phyloP scores from a whole-genome alignment of 2,113 vertebrate species.

The Erythrocercus mccallii region DNA sequence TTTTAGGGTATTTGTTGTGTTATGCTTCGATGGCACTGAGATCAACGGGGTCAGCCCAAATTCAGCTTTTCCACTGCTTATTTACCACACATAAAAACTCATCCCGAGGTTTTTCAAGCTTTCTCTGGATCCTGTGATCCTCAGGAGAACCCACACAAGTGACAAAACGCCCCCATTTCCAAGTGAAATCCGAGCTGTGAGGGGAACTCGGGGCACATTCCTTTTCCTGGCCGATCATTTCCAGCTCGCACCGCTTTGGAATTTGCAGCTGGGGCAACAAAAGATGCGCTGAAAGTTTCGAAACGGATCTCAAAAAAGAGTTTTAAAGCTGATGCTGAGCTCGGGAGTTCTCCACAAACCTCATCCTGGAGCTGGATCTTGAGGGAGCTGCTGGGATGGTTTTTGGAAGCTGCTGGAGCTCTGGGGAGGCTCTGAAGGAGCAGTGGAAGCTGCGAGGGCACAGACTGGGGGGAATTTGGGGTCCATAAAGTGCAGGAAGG shows the following conservation, averaged over 20 bases:
- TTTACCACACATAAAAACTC: not conserved
- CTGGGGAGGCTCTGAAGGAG: not conserved
- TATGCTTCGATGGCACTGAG: not conserved
- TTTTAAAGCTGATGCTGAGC: not conserved
- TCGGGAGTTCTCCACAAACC: not conserved
- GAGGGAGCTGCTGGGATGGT: too few species aligned
- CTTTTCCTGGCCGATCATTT: not conserved
- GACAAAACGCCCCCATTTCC: not conserved
- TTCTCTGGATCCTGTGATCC: not conserved
- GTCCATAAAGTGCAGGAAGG: not conserved
- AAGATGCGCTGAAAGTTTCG: not conserved
- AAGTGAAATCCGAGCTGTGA: not conserved
- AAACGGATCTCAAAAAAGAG: not conserved
- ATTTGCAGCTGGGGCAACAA: not conserved
- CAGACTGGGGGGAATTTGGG: accelerated
- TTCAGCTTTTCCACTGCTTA: not conserved
- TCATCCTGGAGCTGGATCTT: accelerated
- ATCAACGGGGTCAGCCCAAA: not conserved
- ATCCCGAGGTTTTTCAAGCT: not conserved
- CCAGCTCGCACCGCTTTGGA: not conserved
- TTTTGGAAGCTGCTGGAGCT: not conserved
- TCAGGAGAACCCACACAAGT: not conserved
- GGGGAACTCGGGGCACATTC: not conserved
- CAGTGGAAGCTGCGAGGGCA: not conserved
- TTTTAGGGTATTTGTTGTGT: not conserved